Base-by-base conservation (phyloP, 2,888 invertebrate genomes). In the Diloba caeruleocephala region DNA sequence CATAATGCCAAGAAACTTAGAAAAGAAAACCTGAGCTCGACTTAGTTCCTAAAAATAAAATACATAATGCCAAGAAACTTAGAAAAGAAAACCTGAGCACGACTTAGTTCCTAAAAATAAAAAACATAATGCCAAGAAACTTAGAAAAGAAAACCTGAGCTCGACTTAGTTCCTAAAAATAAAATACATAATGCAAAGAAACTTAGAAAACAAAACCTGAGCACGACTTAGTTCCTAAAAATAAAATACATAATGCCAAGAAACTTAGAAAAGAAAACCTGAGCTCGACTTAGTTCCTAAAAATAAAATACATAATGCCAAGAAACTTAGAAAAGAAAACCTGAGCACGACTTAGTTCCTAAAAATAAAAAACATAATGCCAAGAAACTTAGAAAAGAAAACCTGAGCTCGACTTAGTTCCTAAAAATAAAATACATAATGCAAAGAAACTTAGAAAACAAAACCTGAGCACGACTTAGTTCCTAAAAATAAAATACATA, bases 401-500 rank as follows among this genome's bases (percentile, higher is more conserved):
- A n/a, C n/a, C n/a, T n/a, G n/a, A n/a, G n/a, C n/a, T n/a, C n/a
- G n/a, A n/a, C n/a, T n/a, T n/a, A n/a, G n/a, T n/a, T n/a, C n/a
- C n/a, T n/a, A n/a, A n/a, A 6, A 25, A n/a, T 9, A 23, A 34
- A 10, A 37, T 2, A 9, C 1, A 12, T 12, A 6, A 17, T 12
- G 10, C n/a, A 15, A 31, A 44, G 14, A 39, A 15, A 43, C 29
- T 26, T 12, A 0, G 6, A 15, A 32, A 23, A 32, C 19, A 55
- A 19, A 29, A 25, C 41, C 41, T 17, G 28, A 28, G 12, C 10
- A 23, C 6, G 25, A 28, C 13, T 6, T 8, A 13, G 21, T 8
- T 31, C 7, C 43, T 13, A 34, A 57, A 55, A 61, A 38, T n/a
- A n/a, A n/a, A n/a, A n/a, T n/a, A n/a, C n/a, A n/a, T n/a, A 21